Evolutionary conservation across 2,888 invertebrate genomes (phyloP), one percentile per base, ranked within the genome.

Genomic region (Drosophila limbata): DNA sequence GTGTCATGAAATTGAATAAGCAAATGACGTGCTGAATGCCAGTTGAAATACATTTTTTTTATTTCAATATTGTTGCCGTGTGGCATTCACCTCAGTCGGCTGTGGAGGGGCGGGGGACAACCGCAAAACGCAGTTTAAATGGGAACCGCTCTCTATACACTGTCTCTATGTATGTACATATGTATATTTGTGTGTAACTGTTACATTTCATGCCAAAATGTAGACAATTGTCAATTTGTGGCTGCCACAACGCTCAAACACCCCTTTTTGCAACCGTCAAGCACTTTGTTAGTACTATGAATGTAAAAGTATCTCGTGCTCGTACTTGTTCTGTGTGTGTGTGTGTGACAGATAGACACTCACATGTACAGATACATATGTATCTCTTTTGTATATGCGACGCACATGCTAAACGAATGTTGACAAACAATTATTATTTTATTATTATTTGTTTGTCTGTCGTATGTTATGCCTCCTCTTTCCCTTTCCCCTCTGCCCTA

Each of bases 21-120:
- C 84, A 90, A 91, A 90, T 91, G 89, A 90, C 91, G 91, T 91
- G 90, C 90, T 91, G 91, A 90, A 83, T 84, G 81, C 90, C 85
- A 73, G 88, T 84, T 88, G 84, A 88, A 86, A 83, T 69, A 67
- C 28, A 28, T 45, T 53, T 31, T 33, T 37, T 28, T 40, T 35
- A 48, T 55, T 11, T 19, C 31, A 31, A 55, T 31, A 33, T 11
- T 55, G 48, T 50, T 63, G 57, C 68, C 66, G 67, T 79, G 83
- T 83, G 84, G 81, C 81, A 66, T 73, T 70, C 81, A 70, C 79
- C 87, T 71, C 57, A 50, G 60, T 17, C 47, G 31, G 9, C 19
- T 11, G 13, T 25, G 25, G 25, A 21, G 21, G 3, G 19, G 11
- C 11, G 21, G 33, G 47, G 56, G 40, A 28, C 64, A 75, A 84